Conservation (phyloP, 2,113 vertebrate genomes). For the Meriones unguiculatus region DNA sequence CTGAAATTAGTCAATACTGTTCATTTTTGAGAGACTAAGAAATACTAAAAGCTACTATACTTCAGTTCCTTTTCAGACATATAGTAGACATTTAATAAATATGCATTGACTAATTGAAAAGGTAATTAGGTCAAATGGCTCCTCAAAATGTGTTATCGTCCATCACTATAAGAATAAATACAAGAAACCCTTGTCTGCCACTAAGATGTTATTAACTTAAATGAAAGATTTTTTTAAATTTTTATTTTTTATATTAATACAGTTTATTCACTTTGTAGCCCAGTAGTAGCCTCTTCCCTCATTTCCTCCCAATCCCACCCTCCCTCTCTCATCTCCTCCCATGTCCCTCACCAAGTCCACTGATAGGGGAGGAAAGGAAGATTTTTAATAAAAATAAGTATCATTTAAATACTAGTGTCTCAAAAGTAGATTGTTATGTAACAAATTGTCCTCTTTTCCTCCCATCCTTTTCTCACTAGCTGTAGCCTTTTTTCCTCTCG, state of each 20-base stretch:
- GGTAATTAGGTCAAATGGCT: background rate
- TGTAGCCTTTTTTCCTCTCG: background rate
- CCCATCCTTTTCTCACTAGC: background rate
- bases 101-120: background rate
- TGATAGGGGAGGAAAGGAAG: background rate
- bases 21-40: slow-evolving; percentile 10
- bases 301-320: no score
- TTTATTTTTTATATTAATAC: no score
- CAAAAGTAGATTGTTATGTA: background rate
- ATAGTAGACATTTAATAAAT: background rate
- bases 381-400: background rate
- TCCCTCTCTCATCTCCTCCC: no score
- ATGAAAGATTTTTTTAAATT: background rate
- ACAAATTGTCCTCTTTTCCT: background rate
- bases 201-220: background rate
- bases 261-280: no score
- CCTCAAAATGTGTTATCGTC: background rate
- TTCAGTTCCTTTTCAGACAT: background rate
- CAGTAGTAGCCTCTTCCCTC: no score
- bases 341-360: no score
- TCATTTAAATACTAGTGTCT: background rate
- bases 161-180: background rate
- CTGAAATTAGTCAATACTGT: background rate
- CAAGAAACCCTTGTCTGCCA: background rate
- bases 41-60: background rate